Evolutionary conservation across 2,888 invertebrate genomes (phyloP), one percentile per base, ranked within the genome.

Genomic region (Ethmia dodecea): DNA sequence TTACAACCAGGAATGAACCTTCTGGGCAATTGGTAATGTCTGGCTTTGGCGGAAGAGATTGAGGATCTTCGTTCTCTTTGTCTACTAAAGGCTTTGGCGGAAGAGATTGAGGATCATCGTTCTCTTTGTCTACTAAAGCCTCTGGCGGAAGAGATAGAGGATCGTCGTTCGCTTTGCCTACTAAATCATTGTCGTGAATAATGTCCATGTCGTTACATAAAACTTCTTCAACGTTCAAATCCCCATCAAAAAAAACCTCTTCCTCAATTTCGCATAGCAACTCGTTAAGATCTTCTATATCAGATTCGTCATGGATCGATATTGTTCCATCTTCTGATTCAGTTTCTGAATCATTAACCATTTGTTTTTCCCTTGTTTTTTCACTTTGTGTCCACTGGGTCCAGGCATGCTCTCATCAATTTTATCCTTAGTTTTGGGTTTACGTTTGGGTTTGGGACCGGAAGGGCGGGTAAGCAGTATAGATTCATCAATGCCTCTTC

Each of bases 61-160:
- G 5, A 8, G 11, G 3, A 10, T 27, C 12, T 27, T 12, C 3
- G 6, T 27, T 27, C 3, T 11, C 27, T 27, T 27, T 10, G 10
- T 8, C 26, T 8, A 13, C 5, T 28, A 13, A 28, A 13, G 28
- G 28, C 28, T 28, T 5, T 28, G 28, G 28, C 14, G 28, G 13
- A 28, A 28, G 13, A 13, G 28, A 28, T 26, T 27, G 5, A 8
- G 11, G 3, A 10, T 27, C 12, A 11, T 12, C 3, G 6, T 27
- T 27, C 3, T 11, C 27, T 27, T 27, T 10, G 10, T 8, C n/a
- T n/a, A n/a, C n/a, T n/a, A n/a, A n/a, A n/a, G n/a, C n/a, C n/a
- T n/a, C n/a, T 30, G 30, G 30, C 20, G 30, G 18, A 30, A 30
- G 18, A 18, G 30, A 30, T 28, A 13, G 28, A 28, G 28, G 28